These are phyloP conservation scores for Phoxinus phoxinus DNA, from an alignment of 2,113 vertebrate species.

Conservation along the genomic window DNA sequence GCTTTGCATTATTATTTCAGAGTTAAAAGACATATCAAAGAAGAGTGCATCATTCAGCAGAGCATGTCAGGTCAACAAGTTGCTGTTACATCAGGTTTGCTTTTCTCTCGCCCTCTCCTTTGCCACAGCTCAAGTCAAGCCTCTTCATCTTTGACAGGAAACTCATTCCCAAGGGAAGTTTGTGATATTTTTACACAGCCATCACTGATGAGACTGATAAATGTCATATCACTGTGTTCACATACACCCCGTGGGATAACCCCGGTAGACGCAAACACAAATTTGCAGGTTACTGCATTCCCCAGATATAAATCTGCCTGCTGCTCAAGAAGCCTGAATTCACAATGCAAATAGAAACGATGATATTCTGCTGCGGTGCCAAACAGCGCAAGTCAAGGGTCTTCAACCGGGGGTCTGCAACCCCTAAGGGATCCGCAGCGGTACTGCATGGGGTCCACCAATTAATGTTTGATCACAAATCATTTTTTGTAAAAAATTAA, in stretches of 20 bases:
- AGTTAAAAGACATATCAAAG: slow-evolving; percentile 22
- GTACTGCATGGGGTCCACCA: too few species aligned
- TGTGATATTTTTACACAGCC: slow-evolving; percentile 24
- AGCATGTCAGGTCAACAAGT: slow-evolving; percentile 21
- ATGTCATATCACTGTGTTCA: slow-evolving; percentile 24
- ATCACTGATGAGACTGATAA: slow-evolving; percentile 34
- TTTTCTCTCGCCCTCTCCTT: neutral
- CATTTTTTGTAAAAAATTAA: too few species aligned
- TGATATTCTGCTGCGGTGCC: neutral
- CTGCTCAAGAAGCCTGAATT: neutral
- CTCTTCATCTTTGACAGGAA: slow-evolving; percentile 14
- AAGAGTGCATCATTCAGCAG: slow-evolving; percentile 3
- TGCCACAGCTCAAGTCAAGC: neutral
- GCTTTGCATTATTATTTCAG: slow-evolving; percentile 1
- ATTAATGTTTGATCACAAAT: too few species aligned
- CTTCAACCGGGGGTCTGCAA: too few species aligned
- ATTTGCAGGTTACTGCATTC: slow-evolving; percentile 12
- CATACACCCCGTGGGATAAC: slow-evolving; percentile 5
- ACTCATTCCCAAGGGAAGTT: slow-evolving; percentile 8
- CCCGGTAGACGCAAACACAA: slow-evolving; percentile 2
- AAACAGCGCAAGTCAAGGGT: neutral
- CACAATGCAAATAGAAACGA: neutral
- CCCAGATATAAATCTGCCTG: neutral
- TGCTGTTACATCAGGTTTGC: slow-evolving; percentile 24
- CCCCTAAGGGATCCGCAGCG: too few species aligned